A percentile compares a stretch with the other conserved stretches of the same genome.
Conservation (phyloP, 2,113 vertebrate species). For the Egretta garzetta region DNA sequence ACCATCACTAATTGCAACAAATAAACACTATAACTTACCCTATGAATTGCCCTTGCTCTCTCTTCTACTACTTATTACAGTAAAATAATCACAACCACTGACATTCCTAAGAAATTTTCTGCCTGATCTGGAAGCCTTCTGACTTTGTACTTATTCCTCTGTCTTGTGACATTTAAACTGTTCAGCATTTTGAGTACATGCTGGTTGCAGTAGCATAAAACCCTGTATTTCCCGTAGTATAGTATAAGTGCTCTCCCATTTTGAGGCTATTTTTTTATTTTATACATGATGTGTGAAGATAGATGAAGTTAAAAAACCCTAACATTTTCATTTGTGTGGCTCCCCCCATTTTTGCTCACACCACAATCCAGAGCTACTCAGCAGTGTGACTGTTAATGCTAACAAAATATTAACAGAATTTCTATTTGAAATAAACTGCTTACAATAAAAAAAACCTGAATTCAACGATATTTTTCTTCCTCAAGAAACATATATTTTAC, state of each 20-base stretch:
- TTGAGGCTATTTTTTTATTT: neutral
- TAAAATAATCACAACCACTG: neutral
- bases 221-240: fast-evolving
- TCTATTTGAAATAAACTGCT: neutral
- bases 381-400: neutral
- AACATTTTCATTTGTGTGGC: neutral
- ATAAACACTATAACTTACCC: neutral
- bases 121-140: neutral
- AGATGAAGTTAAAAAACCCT: neutral
- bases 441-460: neutral
- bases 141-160: neutral
- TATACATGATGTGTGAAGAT: neutral
- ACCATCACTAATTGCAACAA: neutral
- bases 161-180: neutral
- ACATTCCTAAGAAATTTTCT: neutral
- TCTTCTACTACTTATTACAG: neutral
- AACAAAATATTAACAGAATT: neutral
- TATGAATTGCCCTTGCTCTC: neutral
- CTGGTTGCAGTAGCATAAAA: neutral
- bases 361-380: neutral
- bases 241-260: neutral
- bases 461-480: neutral
- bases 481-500: neutral
- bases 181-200: neutral
- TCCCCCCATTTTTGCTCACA: neutral